Conservation (phyloP, 2,888 invertebrate genomes). For the Trissonchulus latispiculum region DNA sequence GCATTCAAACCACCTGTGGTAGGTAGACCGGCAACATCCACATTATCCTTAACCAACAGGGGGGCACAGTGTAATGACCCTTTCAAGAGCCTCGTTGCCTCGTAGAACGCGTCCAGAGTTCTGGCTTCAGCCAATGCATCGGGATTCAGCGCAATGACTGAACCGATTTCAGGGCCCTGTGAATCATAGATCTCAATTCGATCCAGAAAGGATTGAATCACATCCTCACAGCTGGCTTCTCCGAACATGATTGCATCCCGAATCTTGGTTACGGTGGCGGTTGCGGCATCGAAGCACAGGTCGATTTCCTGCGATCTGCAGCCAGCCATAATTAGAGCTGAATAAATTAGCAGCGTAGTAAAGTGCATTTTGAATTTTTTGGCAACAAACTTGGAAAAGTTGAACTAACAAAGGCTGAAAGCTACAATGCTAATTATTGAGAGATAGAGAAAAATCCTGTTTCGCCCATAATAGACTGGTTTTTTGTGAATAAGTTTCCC, state of each 20-base stretch:
- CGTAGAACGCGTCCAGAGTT: background rate
- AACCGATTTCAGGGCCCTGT: background rate
- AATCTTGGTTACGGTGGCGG: background rate
- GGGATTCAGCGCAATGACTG: background rate
- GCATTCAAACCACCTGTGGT: background rate
- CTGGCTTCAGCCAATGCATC: background rate
- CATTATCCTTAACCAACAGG: slow-evolving; percentile 1
- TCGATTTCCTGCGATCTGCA: no score
- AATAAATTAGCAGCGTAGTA: no score
- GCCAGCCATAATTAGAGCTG: no score
- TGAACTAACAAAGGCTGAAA: no score
- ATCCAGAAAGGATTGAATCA: background rate
- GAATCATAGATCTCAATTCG: background rate
- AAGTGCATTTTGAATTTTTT: no score
- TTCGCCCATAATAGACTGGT: no score
- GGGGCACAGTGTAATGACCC: background rate
- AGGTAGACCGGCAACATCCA: background rate
- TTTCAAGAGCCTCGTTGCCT: background rate
- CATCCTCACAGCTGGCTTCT: background rate
- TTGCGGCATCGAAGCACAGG: background rate
- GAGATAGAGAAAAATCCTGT: no score
- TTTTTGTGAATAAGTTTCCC: no score
- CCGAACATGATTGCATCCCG: background rate
- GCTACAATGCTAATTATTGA: no score
- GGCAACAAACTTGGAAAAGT: no score